phyloP scores from a whole-genome alignment of 2,113 vertebrate genomes.

The Zosterops hypoxanthus region DNA sequence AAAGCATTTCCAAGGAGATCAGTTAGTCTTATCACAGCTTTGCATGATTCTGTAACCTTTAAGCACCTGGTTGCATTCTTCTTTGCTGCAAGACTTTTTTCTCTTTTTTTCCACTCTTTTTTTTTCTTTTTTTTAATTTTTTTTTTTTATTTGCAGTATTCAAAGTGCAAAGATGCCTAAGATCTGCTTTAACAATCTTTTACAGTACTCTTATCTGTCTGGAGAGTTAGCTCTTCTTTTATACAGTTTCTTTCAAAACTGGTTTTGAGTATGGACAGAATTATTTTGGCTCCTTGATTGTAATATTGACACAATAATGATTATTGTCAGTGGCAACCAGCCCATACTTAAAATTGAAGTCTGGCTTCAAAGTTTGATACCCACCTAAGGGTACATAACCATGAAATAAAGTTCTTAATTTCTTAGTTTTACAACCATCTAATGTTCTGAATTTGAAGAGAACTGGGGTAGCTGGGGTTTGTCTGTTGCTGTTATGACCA shows the following conservation, averaged over 20 bases:
- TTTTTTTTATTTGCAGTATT: neutral
- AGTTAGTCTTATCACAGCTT: neutral
- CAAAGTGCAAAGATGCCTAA: neutral
- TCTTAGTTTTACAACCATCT: neutral
- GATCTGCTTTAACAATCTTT: neutral
- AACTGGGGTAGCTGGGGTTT: neutral
- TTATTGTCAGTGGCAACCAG: neutral
- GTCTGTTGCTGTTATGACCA: neutral
- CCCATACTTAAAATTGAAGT: neutral
- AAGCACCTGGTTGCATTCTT: neutral
- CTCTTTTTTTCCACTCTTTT: fast-evolving
- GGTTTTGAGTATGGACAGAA: neutral
- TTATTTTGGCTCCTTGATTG: neutral
- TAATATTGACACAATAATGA: neutral
- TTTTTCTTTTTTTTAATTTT: neutral
- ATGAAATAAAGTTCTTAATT: neutral
- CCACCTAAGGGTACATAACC: neutral
- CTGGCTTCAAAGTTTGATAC: neutral
- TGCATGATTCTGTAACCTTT: neutral
- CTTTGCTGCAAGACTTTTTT: neutral
- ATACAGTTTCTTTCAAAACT: neutral
- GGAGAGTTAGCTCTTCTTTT: neutral
- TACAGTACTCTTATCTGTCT: neutral
- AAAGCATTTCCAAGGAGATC: neutral
- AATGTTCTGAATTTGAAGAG: neutral